Evolutionary conservation across 2,888 invertebrate species (phyloP).

Genomic region (Lepidocyrtoides sp.): DNA sequence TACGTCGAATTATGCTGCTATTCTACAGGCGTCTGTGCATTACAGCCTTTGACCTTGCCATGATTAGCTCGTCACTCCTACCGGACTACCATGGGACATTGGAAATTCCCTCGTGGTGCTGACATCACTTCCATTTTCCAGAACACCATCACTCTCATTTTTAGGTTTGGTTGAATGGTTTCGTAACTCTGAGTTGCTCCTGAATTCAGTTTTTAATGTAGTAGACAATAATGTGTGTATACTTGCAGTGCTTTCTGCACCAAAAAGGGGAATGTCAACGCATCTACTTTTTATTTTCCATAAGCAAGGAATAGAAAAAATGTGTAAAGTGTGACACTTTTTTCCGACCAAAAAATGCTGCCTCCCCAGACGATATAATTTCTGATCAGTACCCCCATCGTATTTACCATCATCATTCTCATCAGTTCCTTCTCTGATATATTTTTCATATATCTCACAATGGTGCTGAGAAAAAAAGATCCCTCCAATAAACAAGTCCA

Average conservation of each 20-base stretch:
- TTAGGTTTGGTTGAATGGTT: neutral
- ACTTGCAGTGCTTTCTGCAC: neutral
- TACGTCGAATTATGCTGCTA: neutral
- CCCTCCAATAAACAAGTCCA: conserved; percentile 67
- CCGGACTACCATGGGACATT: conserved; percentile 11
- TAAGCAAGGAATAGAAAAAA: conserved; percentile 44
- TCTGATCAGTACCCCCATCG: conserved; percentile 68
- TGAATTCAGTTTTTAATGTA: neutral
- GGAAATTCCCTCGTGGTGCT: conserved; percentile 47
- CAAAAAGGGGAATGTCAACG: conserved; percentile 45
- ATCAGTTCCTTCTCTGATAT: neutral
- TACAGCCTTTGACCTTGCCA: conserved; percentile 70
- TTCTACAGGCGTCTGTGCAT: neutral
- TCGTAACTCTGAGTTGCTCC: neutral
- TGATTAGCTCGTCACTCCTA: conserved; percentile 75
- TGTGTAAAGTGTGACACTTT: conserved; percentile 63
- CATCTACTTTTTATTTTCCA: neutral
- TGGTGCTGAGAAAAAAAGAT: neutral
- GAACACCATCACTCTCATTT: neutral
- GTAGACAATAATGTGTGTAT: neutral
- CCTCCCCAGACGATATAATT: conserved; percentile 81
- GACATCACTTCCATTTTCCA: conserved; percentile 53
- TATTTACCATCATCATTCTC: neutral
- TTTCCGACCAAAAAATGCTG: conserved; percentile 24
- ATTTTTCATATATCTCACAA: neutral